Conservation (phyloP, 2,113 vertebrate genomes). For the Nothocercus julius region DNA sequence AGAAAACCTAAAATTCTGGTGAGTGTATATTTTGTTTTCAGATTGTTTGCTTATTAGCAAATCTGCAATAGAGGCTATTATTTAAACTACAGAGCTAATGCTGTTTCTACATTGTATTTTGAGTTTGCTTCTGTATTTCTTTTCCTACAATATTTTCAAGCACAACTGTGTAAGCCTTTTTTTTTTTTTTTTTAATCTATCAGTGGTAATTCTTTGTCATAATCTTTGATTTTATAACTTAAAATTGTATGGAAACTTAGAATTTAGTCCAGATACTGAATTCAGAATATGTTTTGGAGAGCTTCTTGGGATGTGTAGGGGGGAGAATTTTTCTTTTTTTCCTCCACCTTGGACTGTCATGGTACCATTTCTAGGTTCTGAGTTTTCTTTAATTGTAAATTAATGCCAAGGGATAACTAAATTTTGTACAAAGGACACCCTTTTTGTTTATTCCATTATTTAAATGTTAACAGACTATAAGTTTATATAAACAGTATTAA, state of each 20-base stretch:
- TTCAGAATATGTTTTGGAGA: not conserved
- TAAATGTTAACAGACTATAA: accelerated
- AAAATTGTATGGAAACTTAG: not conserved
- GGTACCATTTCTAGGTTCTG: not conserved
- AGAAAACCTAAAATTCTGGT: slow-evolving; percentile 78
- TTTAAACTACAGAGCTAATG: not conserved
- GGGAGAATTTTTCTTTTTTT: no score
- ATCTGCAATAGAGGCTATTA: not conserved
- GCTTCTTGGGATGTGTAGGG: no score
- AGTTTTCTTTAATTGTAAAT: not conserved
- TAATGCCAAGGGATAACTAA: not conserved
- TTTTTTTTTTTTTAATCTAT: not conserved
- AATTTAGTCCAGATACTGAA: not conserved
- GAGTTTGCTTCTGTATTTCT: not conserved
- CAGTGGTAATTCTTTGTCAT: not conserved
- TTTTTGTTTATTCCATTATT: not conserved
- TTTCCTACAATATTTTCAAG: not conserved
- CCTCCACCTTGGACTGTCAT: not conserved
- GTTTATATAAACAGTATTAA: not conserved
- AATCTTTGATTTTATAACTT: not conserved
- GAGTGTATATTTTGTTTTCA: slow-evolving; percentile 18
- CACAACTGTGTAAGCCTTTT: not conserved
- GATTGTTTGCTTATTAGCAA: not conserved
- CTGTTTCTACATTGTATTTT: not conserved
- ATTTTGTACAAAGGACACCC: not conserved